Base-by-base conservation (phyloP, 23 tunicate genomes). In the Botrylloides violaceus region DNA sequence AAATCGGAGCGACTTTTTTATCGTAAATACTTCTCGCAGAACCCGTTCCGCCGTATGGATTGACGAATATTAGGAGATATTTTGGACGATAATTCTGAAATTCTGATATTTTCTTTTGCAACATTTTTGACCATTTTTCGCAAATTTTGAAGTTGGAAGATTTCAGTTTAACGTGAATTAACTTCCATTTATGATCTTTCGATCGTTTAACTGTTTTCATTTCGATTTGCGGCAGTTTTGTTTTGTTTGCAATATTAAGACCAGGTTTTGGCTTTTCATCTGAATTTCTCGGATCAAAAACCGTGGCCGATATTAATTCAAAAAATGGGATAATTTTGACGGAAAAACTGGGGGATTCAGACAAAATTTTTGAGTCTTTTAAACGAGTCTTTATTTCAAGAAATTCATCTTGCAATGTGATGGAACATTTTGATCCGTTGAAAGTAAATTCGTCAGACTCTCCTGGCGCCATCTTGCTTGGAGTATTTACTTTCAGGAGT, bases 21-120 rank as follows among this genome's bases (percentile, higher is more conserved):
- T 49, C 39, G 38, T 83, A 70, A 26, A 90, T 66, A 21, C 68
- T 31, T 26, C 36, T 74, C 1, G 91, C 97, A 36, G 60, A 72
- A 29, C 73, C 70, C 1, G 62, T 66, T 0, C 97, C 97, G 29
- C 97, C 97, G 68, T 59, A 90, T 5, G 97, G 97, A 65, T 90
- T 90, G 28, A 90, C 78, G 66, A 90, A 90, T 1, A 90, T 81
- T 3, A 90, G 70, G 1, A 90, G 71, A 0, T 58, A 12, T 32
- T 70, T 73, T 32, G 97, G 97, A 7, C 97, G 66, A 3, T 3
- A 1, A 43, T 26, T 19, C 34, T 59, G 43, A 33, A 22, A 18
- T 74, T 73, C 19, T 5, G 35, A 12, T 58, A 79, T 31, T 22
- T 27, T 26, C 7, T 66, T 1, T 55, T 70, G n/a, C 1, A 76